phyloP scores from a whole-genome alignment of 1,140 invertebrate genomes.

The Drosophila watanabei region DNA sequence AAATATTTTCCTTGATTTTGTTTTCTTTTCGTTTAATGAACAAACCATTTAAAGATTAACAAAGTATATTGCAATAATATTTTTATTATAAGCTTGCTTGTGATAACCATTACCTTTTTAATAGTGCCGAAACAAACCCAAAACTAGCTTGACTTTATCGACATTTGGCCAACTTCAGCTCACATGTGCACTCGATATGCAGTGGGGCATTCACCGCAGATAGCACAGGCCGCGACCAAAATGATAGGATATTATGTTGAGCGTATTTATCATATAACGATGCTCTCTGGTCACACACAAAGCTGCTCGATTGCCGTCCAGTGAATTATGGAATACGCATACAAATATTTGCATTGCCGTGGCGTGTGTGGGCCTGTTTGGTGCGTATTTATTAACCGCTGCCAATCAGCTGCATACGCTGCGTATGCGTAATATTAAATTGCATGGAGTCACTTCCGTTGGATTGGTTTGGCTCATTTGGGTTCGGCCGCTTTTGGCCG shows the following conservation, averaged over 20 bases:
- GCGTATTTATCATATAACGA: constrained; percentile 46
- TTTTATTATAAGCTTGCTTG: background rate
- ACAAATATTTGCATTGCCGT: constrained; percentile 40
- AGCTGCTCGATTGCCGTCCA: constrained; percentile 43
- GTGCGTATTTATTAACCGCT: constrained; percentile 67
- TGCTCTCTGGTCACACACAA: constrained; percentile 44
- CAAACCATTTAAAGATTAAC: no score
- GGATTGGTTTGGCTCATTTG: constrained; percentile 56
- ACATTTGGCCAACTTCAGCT: background rate
- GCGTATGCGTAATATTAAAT: constrained; percentile 80
- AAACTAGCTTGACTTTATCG: background rate
- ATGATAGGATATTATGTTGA: constrained; percentile 43
- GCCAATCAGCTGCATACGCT: constrained; percentile 69
- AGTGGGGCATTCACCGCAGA: constrained; percentile 20
- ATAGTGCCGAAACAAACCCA: background rate
- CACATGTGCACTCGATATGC: background rate
- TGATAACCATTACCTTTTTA: background rate
- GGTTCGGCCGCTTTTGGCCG: constrained; percentile 25
- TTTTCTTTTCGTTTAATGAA: no score
- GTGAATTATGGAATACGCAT: constrained; percentile 47
- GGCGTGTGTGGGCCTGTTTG: background rate
- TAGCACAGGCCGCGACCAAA: constrained; percentile 21
- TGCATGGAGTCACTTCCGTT: constrained; percentile 68
- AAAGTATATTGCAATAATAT: background rate
- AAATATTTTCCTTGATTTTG: no score